Percentiles rank a stretch among this genome's conserved stretches.
phyloP scores from a whole-genome alignment of 2,888 invertebrate species.

The Callinectes sapidus region DNA sequence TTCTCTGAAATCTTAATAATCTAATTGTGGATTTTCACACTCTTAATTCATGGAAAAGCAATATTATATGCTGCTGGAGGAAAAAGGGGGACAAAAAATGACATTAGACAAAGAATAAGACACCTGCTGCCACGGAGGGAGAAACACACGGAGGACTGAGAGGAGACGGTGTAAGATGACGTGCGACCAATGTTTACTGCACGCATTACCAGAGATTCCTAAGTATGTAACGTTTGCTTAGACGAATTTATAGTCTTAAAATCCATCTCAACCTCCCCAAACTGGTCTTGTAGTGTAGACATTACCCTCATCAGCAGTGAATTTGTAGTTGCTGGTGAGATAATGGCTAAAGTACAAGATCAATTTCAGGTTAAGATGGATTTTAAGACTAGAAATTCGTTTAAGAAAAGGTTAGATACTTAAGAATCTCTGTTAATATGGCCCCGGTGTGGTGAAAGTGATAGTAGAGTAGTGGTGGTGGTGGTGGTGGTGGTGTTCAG shows the following conservation, averaged over 20 bases:
- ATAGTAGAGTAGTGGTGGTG: background rate
- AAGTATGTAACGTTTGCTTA: too few relatives aligned
- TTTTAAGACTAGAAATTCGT: too few relatives aligned
- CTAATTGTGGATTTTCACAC: background rate
- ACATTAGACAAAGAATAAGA: background rate
- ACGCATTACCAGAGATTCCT: too few relatives aligned
- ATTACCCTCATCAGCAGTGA: too few relatives aligned
- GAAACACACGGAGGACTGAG: background rate
- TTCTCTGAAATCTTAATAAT: conserved; percentile 18
- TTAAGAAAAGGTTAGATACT: too few relatives aligned
- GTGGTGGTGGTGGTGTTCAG: background rate
- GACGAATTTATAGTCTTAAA: too few relatives aligned
- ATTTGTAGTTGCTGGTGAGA: too few relatives aligned
- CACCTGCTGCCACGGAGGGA: background rate
- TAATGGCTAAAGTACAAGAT: too few relatives aligned
- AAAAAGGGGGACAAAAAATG: background rate
- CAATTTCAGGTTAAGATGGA: too few relatives aligned
- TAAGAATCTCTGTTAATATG: too few relatives aligned
- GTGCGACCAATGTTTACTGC: conserved; percentile 13
- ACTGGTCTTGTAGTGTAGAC: too few relatives aligned
- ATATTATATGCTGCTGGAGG: background rate
- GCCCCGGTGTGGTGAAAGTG: background rate
- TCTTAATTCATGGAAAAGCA: background rate
- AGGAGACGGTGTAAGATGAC: background rate
- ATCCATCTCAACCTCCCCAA: too few relatives aligned